A percentile compares a stretch with the other conserved stretches of the same genome.
Conservation (phyloP, 35 echinoderm and acorn worm species). For the Diadema setosum region DNA sequence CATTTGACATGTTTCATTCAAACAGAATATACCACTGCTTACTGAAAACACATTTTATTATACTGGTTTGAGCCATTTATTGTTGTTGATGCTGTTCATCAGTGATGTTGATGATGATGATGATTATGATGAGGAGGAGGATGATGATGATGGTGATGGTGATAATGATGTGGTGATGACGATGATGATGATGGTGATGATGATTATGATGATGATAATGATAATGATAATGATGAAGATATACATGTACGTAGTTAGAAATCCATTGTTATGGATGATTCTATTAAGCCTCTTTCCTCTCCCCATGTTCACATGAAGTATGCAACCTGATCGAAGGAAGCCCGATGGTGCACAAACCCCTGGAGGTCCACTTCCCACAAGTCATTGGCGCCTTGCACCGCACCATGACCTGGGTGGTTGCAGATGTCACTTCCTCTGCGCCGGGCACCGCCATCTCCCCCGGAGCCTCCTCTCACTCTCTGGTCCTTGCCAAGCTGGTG, state of each 20-base stretch:
- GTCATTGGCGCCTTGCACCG: neutral
- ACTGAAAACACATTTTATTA: neutral
- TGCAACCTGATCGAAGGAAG: conserved; percentile 34
- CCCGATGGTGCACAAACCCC: neutral
- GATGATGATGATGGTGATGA: no score
- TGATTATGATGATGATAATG: no score
- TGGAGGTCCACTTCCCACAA: neutral
- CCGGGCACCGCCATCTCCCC: neutral
- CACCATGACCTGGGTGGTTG: neutral
- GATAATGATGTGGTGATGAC: no score
- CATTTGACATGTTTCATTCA: no score
- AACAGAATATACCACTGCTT: neutral
- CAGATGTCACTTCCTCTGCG: neutral
- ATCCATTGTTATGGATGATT: neutral
- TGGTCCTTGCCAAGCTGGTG: conserved; percentile 16
- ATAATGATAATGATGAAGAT: neutral
- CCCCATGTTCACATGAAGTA: neutral
- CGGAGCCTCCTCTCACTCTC: neutral
- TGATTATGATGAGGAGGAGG: no score
- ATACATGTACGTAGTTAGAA: neutral
- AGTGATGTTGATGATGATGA: no score
- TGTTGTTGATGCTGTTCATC: neutral
- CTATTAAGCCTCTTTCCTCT: neutral
- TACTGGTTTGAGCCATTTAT: neutral
- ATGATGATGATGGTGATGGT: no score